phyloP scores from a whole-genome alignment of 1,140 invertebrate species.

The Ceratosolen fusciceps region DNA sequence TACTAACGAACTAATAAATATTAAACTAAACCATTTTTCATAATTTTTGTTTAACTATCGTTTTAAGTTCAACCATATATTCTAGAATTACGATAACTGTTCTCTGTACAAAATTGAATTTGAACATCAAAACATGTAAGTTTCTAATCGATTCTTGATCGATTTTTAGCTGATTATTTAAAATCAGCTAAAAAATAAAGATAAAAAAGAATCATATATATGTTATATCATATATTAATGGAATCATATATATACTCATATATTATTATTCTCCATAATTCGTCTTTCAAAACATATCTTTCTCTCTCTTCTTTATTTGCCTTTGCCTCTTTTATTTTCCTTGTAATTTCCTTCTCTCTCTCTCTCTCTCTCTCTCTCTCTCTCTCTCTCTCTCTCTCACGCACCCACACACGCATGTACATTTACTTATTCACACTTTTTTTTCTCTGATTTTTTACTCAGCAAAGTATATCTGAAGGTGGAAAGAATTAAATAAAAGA shows the following conservation, averaged over 20 bases:
- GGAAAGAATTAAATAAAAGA: conserved; percentile 3
- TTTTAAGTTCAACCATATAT: conserved; percentile 24
- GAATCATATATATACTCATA: too few relatives aligned
- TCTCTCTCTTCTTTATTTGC: conserved; percentile 43
- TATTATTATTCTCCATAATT: conserved; percentile 33
- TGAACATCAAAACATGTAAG: conserved; percentile 25
- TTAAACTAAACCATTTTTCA: too few relatives aligned
- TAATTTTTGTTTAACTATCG: too few relatives aligned
- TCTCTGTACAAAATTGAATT: background rate
- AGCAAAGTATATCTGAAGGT: too few relatives aligned
- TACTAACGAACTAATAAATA: too few relatives aligned
- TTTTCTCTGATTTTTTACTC: too few relatives aligned
- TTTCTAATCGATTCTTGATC: conserved; percentile 6
- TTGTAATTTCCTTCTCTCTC: conserved; percentile 42
- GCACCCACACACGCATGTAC: background rate
- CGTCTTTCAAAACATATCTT: conserved; percentile 35
- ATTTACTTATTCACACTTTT: too few relatives aligned
- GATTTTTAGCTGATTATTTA: conserved; percentile 16
- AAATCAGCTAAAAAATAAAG: background rate
- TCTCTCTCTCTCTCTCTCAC: background rate
- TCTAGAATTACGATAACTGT: conserved; percentile 2
- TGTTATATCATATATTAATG: too few relatives aligned
- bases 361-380: conserved; percentile 45
- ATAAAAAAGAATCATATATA: conserved; percentile 26
- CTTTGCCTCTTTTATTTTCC: conserved; percentile 37